Conservation (phyloP, 1,140 invertebrate species). For the Paraescarpia echinospica region DNA sequence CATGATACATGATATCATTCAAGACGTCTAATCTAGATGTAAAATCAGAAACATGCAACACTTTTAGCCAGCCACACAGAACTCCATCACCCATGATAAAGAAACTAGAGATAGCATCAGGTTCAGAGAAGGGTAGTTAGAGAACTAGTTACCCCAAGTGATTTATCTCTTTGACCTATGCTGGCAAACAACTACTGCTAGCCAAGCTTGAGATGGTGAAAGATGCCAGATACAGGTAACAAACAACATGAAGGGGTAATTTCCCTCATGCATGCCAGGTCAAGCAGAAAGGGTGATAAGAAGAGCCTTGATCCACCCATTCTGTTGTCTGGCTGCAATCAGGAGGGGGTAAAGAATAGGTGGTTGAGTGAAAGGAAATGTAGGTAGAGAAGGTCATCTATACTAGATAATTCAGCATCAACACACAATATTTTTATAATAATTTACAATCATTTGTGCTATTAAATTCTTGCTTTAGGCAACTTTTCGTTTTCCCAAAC, state of each 20-base stretch:
- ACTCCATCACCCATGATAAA: background rate
- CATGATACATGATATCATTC: background rate
- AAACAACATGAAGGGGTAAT: background rate
- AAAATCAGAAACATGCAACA: background rate
- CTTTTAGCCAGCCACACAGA: background rate
- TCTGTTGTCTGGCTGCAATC: background rate
- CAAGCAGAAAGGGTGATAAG: background rate
- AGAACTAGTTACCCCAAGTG: background rate
- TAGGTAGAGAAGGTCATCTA: background rate
- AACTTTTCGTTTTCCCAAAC: background rate
- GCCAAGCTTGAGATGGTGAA: background rate
- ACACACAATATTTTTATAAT: background rate
- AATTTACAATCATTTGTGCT: no score
- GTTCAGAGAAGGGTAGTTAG: background rate
- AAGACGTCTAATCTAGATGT: background rate
- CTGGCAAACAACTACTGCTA: background rate
- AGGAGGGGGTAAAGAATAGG: background rate
- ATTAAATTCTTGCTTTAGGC: background rate
- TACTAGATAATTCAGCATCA: background rate
- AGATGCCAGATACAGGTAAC: background rate
- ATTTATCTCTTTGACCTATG: background rate
- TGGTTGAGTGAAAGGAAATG: background rate
- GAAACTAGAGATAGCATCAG: background rate
- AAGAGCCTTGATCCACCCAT: background rate
- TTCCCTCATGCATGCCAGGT: background rate